Evolutionary conservation across 1,140 invertebrate genomes (phyloP).

Genomic region (Aleiodes sp.): DNA sequence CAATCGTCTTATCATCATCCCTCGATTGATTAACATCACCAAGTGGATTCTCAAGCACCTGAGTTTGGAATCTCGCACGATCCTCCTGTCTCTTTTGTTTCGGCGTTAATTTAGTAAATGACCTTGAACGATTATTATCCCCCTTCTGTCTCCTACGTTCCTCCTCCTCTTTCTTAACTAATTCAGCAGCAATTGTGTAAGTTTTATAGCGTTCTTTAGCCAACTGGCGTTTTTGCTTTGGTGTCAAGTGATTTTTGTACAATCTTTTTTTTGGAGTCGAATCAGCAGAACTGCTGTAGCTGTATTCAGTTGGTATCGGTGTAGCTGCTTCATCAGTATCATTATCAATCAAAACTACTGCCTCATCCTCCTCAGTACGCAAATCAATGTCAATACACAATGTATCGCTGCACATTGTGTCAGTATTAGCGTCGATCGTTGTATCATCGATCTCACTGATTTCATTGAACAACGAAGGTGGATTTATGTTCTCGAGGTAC

Average conservation of each 20-base stretch:
- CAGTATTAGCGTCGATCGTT: constrained; percentile 68
- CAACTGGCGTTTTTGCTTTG: constrained; percentile 77
- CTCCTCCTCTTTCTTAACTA: constrained; percentile 58
- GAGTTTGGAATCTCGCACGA: constrained; percentile 75
- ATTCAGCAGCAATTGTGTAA: constrained; percentile 76
- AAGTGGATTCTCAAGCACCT: constrained; percentile 66
- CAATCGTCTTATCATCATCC: constrained; percentile 50
- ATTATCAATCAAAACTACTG: constrained; percentile 48
- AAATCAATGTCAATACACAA: constrained; percentile 60
- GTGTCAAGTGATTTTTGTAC: constrained; percentile 69
- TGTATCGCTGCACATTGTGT: constrained; percentile 70
- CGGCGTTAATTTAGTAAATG: constrained; percentile 68
- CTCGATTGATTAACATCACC: constrained; percentile 29
- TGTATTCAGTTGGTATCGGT: constrained; percentile 67
- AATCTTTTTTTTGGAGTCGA: constrained; percentile 74
- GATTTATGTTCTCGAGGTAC: constrained; percentile 72
- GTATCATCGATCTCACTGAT: constrained; percentile 72
- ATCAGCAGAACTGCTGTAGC: constrained; percentile 72
- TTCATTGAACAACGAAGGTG: constrained; percentile 72
- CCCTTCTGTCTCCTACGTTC: constrained; percentile 50
- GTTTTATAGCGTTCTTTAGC: constrained; percentile 81
- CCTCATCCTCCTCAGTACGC: constrained; percentile 51
- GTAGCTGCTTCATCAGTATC: constrained; percentile 66
- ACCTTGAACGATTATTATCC: constrained; percentile 40
- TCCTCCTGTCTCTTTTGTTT: constrained; percentile 76